Evolutionary conservation across 1,140 invertebrate species (phyloP), one percentile per base, ranked within the genome.

Genomic region (Pogonognathellus flavescens): DNA sequence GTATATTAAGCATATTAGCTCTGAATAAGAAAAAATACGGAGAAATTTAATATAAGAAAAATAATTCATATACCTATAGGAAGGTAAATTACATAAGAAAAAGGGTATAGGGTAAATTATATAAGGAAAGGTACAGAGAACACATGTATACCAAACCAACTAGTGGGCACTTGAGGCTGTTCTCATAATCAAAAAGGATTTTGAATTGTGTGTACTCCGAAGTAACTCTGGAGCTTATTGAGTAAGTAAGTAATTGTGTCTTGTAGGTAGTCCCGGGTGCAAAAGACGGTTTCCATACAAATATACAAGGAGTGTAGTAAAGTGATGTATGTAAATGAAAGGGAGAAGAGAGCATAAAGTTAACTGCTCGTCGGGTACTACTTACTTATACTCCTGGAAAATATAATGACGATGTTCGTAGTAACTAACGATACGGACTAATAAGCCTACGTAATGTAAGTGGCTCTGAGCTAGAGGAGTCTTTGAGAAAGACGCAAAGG

Each of bases 321-420:
- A 49, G 70, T 76, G 70, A 49, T 76, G 70, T 76, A 76, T 76
- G 70, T 31, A 76, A 76, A 76, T 76, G 25, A 76, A 76, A 57
- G 53, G n/a, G 53, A 14, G 53, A 76, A 41, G 70, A 41, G 70
- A 31, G 70, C 70, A 49, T 76, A 76, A 62, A 41, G 41, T 50
- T 76, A 76, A 76, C 70, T 76, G 14, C 70, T 16, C 22, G 10
- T 31, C 22, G 10, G 25, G 22, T 22, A 16, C n/a, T 60, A 60
- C 59, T 60, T n/a, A 59, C 60, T 62, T 9, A 10, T 62, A 66
- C 31, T 66, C 22, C 62, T 66, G 62, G 8, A 66, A 66, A 66
- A 66, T 76, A 50, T 76, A 76, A 41, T 41, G 31, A 76, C 16
- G 70, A 49, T 76, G 70, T 76, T 31, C 25, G 70, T 50, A 76